Evolutionary conservation across 2,797 vertebrate species (phyloP).

Genomic region (Amblyopsis hoosieri): DNA sequence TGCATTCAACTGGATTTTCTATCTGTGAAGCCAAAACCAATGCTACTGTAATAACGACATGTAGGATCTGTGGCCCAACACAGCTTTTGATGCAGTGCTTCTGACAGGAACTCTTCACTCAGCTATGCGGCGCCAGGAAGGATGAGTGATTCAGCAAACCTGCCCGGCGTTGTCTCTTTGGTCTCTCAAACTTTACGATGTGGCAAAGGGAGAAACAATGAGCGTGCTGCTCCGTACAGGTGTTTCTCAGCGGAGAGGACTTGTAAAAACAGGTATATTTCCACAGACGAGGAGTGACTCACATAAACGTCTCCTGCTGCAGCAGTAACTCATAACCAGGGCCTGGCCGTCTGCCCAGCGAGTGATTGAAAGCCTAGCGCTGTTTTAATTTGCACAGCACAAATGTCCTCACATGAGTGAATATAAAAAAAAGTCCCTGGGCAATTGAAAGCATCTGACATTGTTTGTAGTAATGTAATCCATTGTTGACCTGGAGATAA

Average conservation of each 20-base stretch:
- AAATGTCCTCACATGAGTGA: constrained; percentile 49
- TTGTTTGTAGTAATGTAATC: constrained; percentile 81
- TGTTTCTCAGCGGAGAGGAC: constrained; percentile 73
- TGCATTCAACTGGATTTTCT: constrained; percentile 39
- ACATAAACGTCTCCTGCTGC: constrained; percentile 65
- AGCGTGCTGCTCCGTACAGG: constrained; percentile 73
- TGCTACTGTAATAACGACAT: constrained; percentile 67
- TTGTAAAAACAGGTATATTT: constrained; percentile 85
- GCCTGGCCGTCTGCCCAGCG: constrained; percentile 70
- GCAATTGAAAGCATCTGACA: constrained; percentile 60
- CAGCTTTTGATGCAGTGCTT: constrained; percentile 76
- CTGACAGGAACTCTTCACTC: constrained; percentile 80
- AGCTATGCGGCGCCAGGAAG: constrained; percentile 83
- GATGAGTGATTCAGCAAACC: constrained; percentile 87
- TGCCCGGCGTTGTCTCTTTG: constrained; percentile 76
- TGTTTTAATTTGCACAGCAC: constrained; percentile 68
- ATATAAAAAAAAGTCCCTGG: constrained; percentile 29
- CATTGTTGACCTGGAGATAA: constrained; percentile 78
- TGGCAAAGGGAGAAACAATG: constrained; percentile 74
- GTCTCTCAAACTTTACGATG: constrained; percentile 78
- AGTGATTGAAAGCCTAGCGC: constrained; percentile 67
- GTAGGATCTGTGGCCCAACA: constrained; percentile 72
- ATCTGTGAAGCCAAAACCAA: constrained; percentile 43
- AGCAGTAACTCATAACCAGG: constrained; percentile 64
- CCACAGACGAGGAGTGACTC: constrained; percentile 68